Evolutionary conservation across 2,113 vertebrate species (phyloP).

Genomic region (Anseranas semipalmata): DNA sequence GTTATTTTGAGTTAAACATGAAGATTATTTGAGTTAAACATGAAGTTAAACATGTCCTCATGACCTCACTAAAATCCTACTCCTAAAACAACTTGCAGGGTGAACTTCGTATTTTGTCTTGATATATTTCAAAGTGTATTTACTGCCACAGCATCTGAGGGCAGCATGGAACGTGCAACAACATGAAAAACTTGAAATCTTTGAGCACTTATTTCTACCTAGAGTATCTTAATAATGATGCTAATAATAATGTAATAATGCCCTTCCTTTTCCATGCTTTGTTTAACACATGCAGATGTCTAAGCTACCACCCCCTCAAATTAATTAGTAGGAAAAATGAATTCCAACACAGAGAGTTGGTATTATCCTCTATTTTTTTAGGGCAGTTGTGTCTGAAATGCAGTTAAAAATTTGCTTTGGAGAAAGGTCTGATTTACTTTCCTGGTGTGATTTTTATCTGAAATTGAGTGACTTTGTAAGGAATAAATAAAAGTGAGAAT

Average conservation of each 20-base stretch:
- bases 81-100: not conserved
- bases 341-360: accelerated
- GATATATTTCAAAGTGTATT: not conserved
- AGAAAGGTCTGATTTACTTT: not conserved
- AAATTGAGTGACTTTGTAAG: not conserved
- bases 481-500: not conserved
- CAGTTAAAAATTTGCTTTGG: not conserved
- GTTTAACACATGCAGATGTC: not conserved
- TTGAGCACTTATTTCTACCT: not conserved
- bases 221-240: not conserved
- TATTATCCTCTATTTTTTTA: not conserved
- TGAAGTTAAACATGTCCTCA: not conserved
- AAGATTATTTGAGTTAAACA: not conserved
- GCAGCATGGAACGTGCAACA: not conserved
- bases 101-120: not conserved
- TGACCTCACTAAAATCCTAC: not conserved
- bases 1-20: not conserved
- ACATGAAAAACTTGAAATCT: not conserved
- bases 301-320: not conserved
- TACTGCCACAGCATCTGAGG: not conserved
- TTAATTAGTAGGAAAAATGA: not conserved
- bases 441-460: not conserved
- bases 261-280: not conserved
- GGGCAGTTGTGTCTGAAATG: not conserved
- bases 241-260: not conserved